These are phyloP conservation scores for Acrobasis consociella DNA, from an alignment of 2,888 invertebrate species.

Conservation along the genomic window DNA sequence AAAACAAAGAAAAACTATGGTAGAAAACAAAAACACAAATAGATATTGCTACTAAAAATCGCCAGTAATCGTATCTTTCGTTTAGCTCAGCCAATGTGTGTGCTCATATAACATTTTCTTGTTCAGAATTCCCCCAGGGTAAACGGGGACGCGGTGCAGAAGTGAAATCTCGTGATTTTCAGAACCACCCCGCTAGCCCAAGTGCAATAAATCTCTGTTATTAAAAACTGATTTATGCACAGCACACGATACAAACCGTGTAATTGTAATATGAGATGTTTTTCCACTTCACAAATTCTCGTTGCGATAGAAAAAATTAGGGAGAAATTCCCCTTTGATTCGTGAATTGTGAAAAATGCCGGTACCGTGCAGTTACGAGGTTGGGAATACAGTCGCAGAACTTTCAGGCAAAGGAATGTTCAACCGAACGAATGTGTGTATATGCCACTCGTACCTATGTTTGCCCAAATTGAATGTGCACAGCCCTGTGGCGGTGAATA, in stretches of 20 bases:
- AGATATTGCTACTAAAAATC: not conserved
- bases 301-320: constrained; percentile 1
- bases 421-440: constrained; percentile 2
- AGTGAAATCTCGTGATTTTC: constrained; percentile 42
- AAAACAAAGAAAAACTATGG: not conserved
- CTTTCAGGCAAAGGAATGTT: constrained; percentile 3
- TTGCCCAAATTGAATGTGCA: not conserved
- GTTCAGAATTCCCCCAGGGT: constrained; percentile 34
- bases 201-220: constrained; percentile 46
- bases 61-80: constrained; percentile 17
- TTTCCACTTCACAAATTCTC: constrained; percentile 11
- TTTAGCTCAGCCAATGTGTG: constrained; percentile 24
- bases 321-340: constrained; percentile 4
- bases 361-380: not conserved
- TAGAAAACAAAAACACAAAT: not conserved
- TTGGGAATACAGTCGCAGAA: not conserved
- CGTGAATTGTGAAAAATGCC: constrained; percentile 10
- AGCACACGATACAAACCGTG: constrained; percentile 33
- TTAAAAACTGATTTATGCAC: constrained; percentile 49
- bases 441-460: not conserved
- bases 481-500: not conserved
- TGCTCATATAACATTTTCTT: constrained; percentile 40
- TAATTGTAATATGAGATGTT: constrained; percentile 19
- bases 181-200: constrained; percentile 36
- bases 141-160: constrained; percentile 35